phyloP scores from a whole-genome alignment of 2,113 vertebrate species.

The Lophochroa leadbeateri region DNA sequence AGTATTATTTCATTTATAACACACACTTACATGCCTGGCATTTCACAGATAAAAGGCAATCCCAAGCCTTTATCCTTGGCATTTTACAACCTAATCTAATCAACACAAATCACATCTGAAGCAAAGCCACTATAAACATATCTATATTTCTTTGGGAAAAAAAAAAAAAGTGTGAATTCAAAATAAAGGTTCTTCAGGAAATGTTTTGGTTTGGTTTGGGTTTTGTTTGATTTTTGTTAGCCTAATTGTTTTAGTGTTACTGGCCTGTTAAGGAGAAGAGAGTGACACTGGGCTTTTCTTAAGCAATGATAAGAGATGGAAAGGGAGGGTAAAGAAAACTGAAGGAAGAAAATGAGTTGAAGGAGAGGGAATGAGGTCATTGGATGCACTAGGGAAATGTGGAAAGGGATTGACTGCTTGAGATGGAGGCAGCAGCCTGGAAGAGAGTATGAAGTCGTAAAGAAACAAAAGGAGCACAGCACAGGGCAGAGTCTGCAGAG shows the following conservation, averaged over 20 bases:
- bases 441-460: not conserved
- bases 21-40: not conserved
- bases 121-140: not conserved
- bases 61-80: not conserved
- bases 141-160: not conserved
- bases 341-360: slow-evolving; percentile 5
- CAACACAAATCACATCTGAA: not conserved
- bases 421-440: not conserved
- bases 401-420: not conserved
- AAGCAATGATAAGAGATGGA: not conserved
- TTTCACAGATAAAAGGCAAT: slow-evolving; percentile 28
- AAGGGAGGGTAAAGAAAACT: not conserved
- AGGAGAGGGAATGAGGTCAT: not conserved
- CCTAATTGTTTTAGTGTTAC: not conserved
- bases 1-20: slow-evolving; percentile 2
- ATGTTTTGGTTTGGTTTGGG: not conserved
- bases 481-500: not conserved
- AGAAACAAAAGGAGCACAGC: slow-evolving; percentile 1
- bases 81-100: not conserved
- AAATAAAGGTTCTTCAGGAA: not conserved
- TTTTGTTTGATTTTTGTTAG: not conserved
- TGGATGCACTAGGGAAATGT: not conserved
- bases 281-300: not conserved
- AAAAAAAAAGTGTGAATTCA: not conserved
- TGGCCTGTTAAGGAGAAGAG: not conserved